phyloP scores from a whole-genome alignment of 2,797 vertebrate genomes.

The Phalanger gymnotis region DNA sequence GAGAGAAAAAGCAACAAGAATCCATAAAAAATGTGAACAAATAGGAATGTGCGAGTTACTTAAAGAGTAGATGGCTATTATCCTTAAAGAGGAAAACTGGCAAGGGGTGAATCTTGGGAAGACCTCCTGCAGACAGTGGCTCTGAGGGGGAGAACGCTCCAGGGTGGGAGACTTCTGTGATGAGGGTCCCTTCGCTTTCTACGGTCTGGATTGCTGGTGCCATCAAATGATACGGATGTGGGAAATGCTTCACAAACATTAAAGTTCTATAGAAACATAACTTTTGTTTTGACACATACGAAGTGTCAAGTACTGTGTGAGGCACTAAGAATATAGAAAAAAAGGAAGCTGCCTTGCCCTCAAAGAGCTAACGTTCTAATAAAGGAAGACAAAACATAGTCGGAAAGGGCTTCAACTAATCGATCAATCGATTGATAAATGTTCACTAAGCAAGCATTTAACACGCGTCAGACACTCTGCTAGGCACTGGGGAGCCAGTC shows the following conservation, averaged over 20 bases:
- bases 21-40: background rate
- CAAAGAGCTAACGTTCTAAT: background rate
- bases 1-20: background rate
- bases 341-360: background rate
- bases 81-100: background rate
- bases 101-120: background rate
- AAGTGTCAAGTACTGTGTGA: background rate
- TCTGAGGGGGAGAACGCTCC: rapidly evolving
- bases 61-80: background rate
- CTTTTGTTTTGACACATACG: background rate
- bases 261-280: background rate
- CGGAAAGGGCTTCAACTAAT: background rate
- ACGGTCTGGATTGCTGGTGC: background rate
- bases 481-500: background rate
- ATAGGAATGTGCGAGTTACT: background rate
- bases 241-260: background rate
- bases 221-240: background rate
- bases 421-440: background rate
- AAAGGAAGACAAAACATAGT: background rate
- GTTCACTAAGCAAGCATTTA: background rate
- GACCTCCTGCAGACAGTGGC: background rate
- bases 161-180: background rate
- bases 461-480: background rate
- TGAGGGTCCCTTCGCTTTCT: background rate
- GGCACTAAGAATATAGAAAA: background rate